Percentiles rank a stretch among this genome's conserved stretches.
Evolutionary conservation across 2,888 invertebrate species (phyloP).

Genomic region (Neoitamus cyanurus): DNA sequence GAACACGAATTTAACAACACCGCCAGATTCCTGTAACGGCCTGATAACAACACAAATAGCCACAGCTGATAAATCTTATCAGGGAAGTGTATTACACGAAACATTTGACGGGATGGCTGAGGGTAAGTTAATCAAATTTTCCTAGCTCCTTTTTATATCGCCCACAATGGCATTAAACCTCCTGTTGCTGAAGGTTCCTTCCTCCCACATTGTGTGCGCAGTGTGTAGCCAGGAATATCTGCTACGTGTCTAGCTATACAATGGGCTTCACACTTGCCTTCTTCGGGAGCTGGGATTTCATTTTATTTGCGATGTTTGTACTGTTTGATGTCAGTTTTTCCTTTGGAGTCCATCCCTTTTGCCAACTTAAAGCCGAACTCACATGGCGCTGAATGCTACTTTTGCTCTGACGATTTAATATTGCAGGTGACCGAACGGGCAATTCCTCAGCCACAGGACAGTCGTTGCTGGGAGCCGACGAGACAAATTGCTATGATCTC

Average conservation of each 20-base stretch:
- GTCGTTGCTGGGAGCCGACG: constrained; percentile 64
- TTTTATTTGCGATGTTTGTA: constrained; percentile 3
- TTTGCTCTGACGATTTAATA: neutral
- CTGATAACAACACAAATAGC: constrained; percentile 58
- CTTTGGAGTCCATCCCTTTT: neutral
- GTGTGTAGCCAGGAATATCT: neutral
- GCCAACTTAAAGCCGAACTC: neutral
- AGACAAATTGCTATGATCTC: constrained; percentile 63
- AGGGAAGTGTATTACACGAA: constrained; percentile 64
- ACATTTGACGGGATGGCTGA: constrained; percentile 66
- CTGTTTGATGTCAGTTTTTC: neutral
- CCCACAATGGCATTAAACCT: neutral
- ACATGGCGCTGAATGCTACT: neutral
- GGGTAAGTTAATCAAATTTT: constrained; percentile 57
- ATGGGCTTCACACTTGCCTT: neutral
- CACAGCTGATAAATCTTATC: constrained; percentile 59
- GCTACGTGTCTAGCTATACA: neutral
- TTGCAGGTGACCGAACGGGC: constrained; percentile 62
- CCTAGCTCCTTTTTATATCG: neutral
- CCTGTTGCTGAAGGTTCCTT: constrained; percentile 6
- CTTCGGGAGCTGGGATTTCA: neutral
- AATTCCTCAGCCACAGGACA: constrained; percentile 57
- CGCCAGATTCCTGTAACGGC: constrained; percentile 60
- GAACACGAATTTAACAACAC: constrained; percentile 3
- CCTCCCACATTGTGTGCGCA: neutral